Evolutionary conservation across 2,797 vertebrate species (phyloP), one percentile per base, ranked within the genome.

Genomic region (Macropus fuliginosus): DNA sequence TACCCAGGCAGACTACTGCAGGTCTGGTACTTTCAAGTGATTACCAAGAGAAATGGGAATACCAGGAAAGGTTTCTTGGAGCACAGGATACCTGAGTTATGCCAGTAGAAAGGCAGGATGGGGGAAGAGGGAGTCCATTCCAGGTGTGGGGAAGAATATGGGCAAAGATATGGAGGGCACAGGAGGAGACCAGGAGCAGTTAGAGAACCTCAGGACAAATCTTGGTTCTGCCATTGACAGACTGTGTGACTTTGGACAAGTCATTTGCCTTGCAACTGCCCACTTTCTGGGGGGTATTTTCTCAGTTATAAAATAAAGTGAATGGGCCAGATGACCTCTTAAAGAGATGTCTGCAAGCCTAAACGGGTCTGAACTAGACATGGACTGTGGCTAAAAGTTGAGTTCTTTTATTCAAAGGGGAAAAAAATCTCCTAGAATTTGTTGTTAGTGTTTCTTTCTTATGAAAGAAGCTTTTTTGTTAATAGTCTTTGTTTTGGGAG

Each of bases 401-500:
- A 87, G 24, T 24, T 87, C 40, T 28, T 87, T 87, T 50, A 50
- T 46, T 87, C 74, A 87, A 50, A 87, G 40, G 40, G 66, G 40
- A 0, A 46, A 46, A 74, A 74, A 24, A 24, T 81, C 66, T 87
- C 74, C 74, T 87, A 46, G 40, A 46, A 40, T 87, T 87, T 87
- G 74, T 50, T 81, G 66, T 81, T 87, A 87, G 11, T 87, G 57
- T 92, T 96, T 89, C 54, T 94, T 92, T 93, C 74, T 87, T 54
- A 97, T 98, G 94, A 97, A 97, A 98, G 92, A 95, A 92, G 87
- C 92, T 98, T 97, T 50, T 98, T 97, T 97, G 96, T 97, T 91
- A 95, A 93, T 13, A 92, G 96, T 18, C 92, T 97, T 97, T 98
- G 97, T 97, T 93, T 96, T 92, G 74, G 94, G 91, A 97, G 89